Evolutionary conservation across 2,113 vertebrate genomes (phyloP), one percentile per base, ranked within the genome.

Genomic region (Equus quagga): DNA sequence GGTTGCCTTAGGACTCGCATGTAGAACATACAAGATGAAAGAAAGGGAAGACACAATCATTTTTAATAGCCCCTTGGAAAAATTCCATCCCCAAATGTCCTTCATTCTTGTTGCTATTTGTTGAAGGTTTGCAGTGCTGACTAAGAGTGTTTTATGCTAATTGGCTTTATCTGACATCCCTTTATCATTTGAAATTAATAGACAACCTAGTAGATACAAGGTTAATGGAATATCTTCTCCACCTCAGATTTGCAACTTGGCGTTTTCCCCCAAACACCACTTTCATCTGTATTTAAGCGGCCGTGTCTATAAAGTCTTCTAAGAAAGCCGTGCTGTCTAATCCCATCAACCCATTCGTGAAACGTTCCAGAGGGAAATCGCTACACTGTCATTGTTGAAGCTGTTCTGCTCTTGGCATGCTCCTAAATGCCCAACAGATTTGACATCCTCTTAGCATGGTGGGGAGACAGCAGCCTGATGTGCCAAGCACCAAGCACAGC

Each of bases 61-160:
- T 97, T 95, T 96, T 73, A 97, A 97, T 90, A 94, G 91, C 78
- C 80, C 82, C 85, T 95, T 97, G 96, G 97, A 96, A 97, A 93
- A 89, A 21, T 67, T 94, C 96, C 96, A 97, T 97, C 92, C 65
- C 41, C 86, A 95, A 96, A 93, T 46, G 89, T 70, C 97, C 93
- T 97, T 97, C 94, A 85, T 76, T 76, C 51, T 86, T 95, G 73
- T 94, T 96, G 93, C 96, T 97, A 82, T 97, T 97, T 97, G 98
- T 96, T 80, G 95, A 97, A 97, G 89, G 69, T 92, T 97, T 80
- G 41, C 94, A 92, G 93, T 76, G 96, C 97, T 98, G 97, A 98
- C 96, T 98, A 93, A 97, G 96, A 96, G 80, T 97, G 97, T 97
- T 98, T 98, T 98, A 98, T 98, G 98, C 97, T 98, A 98, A 98